Conservation (phyloP, 2,797 vertebrate species). For the Gymnodraco acuticeps region DNA sequence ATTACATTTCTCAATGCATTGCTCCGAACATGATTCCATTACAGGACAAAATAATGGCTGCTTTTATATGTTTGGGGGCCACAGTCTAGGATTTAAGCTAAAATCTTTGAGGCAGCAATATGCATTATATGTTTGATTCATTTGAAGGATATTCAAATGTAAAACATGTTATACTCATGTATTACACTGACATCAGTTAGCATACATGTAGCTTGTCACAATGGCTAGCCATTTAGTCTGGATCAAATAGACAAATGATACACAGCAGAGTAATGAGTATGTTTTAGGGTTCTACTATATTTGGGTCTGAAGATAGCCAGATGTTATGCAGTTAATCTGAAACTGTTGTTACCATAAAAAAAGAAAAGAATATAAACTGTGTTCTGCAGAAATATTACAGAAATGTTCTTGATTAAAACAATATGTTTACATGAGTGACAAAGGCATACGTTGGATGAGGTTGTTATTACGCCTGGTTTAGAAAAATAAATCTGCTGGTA, state of each 20-base stretch:
- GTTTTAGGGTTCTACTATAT: background rate
- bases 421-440: background rate
- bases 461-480: background rate
- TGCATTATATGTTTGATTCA: background rate
- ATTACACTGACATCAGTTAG: background rate
- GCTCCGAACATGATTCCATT: slow-evolving; percentile 19
- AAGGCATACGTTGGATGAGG: background rate
- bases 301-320: background rate
- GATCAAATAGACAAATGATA: background rate
- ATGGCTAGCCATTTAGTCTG: background rate
- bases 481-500: background rate
- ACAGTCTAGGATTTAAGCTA: background rate
- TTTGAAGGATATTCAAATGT: background rate
- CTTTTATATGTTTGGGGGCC: background rate
- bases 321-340: background rate
- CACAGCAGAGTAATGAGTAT: background rate
- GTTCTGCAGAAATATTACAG: background rate
- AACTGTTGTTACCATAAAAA: no score
- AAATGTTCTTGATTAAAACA: background rate
- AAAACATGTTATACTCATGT: background rate
- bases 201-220: background rate
- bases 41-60: background rate
- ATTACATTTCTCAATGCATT: slow-evolving; percentile 16
- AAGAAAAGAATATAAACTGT: background rate
- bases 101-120: background rate